Conservation (phyloP, 2,113 vertebrate species). For the Prochilodus magdalenae region DNA sequence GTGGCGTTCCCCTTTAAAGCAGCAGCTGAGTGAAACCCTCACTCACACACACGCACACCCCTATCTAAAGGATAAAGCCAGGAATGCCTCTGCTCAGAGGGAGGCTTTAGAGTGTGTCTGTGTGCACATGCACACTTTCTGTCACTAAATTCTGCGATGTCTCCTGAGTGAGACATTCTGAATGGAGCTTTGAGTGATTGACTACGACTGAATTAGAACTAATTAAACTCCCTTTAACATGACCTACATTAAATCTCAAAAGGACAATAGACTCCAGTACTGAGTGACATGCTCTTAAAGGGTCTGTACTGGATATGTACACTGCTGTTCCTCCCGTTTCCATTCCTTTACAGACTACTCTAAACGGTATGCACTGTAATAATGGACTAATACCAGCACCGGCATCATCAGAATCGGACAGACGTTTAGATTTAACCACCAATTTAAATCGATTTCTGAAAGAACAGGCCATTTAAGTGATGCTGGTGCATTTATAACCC, state of each 20-base stretch:
- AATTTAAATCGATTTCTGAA: too few species aligned
- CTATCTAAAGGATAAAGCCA: slow-evolving; percentile 11
- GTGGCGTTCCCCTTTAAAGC: neutral
- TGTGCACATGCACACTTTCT: neutral
- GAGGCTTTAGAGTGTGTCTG: neutral
- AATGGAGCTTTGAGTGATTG: neutral
- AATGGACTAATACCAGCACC: too few species aligned
- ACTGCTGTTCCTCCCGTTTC: neutral
- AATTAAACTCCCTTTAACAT: slow-evolving; percentile 21
- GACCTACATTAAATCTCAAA: slow-evolving; percentile 8
- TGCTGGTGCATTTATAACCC: too few species aligned
- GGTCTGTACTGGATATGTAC: neutral
- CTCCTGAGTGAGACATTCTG: neutral
- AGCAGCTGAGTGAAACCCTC: neutral
- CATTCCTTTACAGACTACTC: neutral
- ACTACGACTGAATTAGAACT: slow-evolving; percentile 2
- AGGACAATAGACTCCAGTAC: neutral
- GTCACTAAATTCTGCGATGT: neutral
- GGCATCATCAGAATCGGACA: too few species aligned
- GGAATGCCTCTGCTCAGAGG: slow-evolving; percentile 14
- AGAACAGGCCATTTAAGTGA: too few species aligned
- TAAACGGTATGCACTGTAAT: too few species aligned
- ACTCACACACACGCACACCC: neutral
- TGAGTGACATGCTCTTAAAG: neutral
- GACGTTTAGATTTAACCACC: too few species aligned